Base-by-base conservation (phyloP, 2,888 invertebrate genomes). In the Troides aeacus region DNA sequence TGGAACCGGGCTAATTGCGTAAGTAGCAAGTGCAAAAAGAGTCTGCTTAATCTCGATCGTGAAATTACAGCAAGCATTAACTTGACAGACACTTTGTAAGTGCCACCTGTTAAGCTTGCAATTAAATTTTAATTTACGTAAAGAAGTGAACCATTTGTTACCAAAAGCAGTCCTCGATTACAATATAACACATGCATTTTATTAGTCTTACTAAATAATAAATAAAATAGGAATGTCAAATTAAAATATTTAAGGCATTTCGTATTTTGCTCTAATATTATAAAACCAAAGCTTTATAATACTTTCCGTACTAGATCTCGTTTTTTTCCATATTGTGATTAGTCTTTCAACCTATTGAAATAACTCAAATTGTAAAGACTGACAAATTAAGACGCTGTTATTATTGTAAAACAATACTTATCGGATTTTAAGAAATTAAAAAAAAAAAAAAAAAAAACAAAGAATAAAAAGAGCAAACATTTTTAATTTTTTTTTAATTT, bases 1-100 rank as follows among this genome's bases (percentile, higher is more conserved):
- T 61, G 70, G 50, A 71, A 71, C 70, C 64, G 57, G 67, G 70
- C 61, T 71, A 71, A 67, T 71, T 71, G 56, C 61, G 67, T 67
- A 70, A 70, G 64, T 17, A 50, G 18, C 64, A 66, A 66, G 60
- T 60, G 57, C 61, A 67, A 67, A 66, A 66, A 59, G 30, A 63
- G 63, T 53, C 62, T 59, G 39, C 36, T 58, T 18, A 56, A 64
- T 36, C 56, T 63, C 63, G n/a, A 30, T 50, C 50, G 62, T 42
- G 17, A 69, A 69, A 61, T 36, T 42, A 58, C 65, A 42, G 21
- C 53, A 39, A 39, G 50, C 53, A 60, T 66, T 63, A 62, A 66
- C 53, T 60, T 66, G 66, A 66, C 63, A 62, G 69, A 59, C 62
- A 62, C 24, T 64, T 64, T 23, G 30, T 64, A 60, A 59, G 18